Evolutionary conservation across 2,888 invertebrate genomes (phyloP).

Genomic region (Syrista parreyssii): DNA sequence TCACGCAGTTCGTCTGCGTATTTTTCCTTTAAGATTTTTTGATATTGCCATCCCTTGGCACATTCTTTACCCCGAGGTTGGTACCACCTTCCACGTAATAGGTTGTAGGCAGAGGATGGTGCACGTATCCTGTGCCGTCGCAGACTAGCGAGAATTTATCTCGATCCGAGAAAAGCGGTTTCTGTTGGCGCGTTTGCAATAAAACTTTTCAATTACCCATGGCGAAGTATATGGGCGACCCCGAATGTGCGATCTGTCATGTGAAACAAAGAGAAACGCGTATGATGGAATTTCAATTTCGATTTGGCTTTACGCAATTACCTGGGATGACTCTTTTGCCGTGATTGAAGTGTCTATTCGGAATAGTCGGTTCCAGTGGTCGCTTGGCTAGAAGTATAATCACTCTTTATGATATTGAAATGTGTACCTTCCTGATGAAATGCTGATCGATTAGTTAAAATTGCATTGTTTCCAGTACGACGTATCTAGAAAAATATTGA

Average conservation of each 20-base stretch:
- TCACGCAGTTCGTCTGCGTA: not conserved
- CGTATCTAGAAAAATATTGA: not conserved
- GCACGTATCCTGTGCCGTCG: not conserved
- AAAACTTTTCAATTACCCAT: not conserved
- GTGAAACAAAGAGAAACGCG: not conserved
- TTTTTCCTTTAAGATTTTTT: not conserved
- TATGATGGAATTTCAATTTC: not conserved
- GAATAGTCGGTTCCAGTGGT: not conserved
- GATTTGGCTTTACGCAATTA: not conserved
- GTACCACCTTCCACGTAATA: not conserved
- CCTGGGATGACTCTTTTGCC: not conserved
- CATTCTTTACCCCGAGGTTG: not conserved
- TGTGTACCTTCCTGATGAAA: not conserved
- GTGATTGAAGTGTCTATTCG: not conserved
- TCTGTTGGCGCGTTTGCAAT: not conserved
- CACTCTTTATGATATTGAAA: not conserved
- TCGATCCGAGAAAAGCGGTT: not conserved
- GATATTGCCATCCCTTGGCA: not conserved
- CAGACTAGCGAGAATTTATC: not conserved
- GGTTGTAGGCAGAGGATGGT: not conserved
- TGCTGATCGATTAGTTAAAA: not conserved
- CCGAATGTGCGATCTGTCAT: not conserved
- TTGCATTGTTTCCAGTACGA: not conserved
- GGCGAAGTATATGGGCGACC: not conserved
- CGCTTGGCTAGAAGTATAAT: not conserved